phyloP scores from a whole-genome alignment of 2,888 invertebrate genomes.

The Steinernema hermaphroditum region DNA sequence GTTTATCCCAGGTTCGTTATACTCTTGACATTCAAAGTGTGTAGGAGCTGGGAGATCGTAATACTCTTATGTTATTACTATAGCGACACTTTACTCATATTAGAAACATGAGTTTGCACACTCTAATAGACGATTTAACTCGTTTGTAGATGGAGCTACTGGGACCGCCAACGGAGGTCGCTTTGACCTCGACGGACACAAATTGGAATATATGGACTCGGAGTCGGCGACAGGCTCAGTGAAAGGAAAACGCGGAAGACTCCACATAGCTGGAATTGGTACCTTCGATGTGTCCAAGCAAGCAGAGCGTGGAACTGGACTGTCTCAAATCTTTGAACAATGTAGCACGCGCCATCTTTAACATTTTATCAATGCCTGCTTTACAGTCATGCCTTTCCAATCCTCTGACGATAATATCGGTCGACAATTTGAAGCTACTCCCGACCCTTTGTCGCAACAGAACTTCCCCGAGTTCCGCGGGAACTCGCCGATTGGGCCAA shows the following conservation, averaged over 20 bases:
- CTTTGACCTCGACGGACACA: conserved; percentile 49
- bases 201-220: conserved; percentile 55
- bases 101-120: too few species aligned
- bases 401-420: conserved; percentile 2
- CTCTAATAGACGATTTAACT: too few species aligned
- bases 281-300: conserved; percentile 34
- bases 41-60: too few species aligned
- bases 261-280: conserved; percentile 32
- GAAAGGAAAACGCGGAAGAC: neutral
- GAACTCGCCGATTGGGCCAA: neutral
- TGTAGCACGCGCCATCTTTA: neutral
- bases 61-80: too few species aligned
- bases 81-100: too few species aligned
- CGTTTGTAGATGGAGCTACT: conserved; percentile 38
- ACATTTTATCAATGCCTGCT: too few species aligned
- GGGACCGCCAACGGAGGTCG: conserved; percentile 49
- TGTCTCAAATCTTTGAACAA: neutral
- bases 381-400: conserved; percentile 13
- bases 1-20: conserved; percentile 46
- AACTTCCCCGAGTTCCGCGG: conserved; percentile 23
- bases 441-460: conserved; percentile 30
- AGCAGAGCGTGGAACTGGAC: conserved; percentile 30
- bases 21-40: too few species aligned
- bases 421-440: conserved; percentile 32
- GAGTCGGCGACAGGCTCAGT: conserved; percentile 34